phyloP scores from a whole-genome alignment of 2,888 invertebrate species.

The Galeopsomyia nigrocyanea region DNA sequence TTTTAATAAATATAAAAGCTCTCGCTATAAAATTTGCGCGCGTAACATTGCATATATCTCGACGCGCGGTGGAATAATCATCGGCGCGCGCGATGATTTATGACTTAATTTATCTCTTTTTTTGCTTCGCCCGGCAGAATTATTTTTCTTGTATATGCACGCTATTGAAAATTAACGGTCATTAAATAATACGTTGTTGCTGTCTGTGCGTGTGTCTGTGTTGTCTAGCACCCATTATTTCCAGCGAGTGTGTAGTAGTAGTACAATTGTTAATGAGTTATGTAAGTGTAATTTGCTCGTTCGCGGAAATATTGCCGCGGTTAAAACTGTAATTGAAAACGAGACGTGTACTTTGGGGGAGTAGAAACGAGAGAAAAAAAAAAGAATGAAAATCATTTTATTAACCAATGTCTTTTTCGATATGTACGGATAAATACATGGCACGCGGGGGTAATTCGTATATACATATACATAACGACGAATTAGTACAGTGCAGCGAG shows the following conservation, averaged over 20 bases:
- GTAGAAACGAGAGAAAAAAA: neutral
- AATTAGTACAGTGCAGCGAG: slow-evolving; percentile 26
- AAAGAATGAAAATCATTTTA: slow-evolving; percentile 23
- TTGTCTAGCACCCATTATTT: slow-evolving; percentile 6
- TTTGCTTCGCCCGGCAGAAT: slow-evolving; percentile 36
- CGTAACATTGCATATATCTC: no score
- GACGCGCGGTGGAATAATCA: slow-evolving; percentile 22
- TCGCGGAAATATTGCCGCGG: slow-evolving; percentile 23
- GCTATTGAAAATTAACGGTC: slow-evolving; percentile 17
- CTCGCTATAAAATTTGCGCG: no score
- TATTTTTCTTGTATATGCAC: slow-evolving; percentile 28
- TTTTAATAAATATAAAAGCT: no score
- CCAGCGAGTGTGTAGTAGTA: neutral
- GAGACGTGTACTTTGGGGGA: slow-evolving; percentile 19
- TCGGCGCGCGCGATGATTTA: slow-evolving; percentile 23
- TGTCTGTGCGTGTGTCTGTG: no score
- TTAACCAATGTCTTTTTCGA: slow-evolving; percentile 2
- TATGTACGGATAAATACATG: slow-evolving; percentile 7
- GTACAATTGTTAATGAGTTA: slow-evolving; percentile 35
- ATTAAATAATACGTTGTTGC: slow-evolving; percentile 20
- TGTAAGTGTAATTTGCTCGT: slow-evolving; percentile 28
- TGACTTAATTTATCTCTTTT: slow-evolving; percentile 35
- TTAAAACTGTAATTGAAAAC: slow-evolving; percentile 32
- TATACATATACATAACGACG: slow-evolving; percentile 32
- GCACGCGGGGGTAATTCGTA: slow-evolving; percentile 35